A percentile compares a stretch with the other conserved stretches of the same genome.
These are phyloP conservation scores for Lomographa bimaculata DNA, from an alignment of 2,888 invertebrate genomes.

Conservation along the genomic window DNA sequence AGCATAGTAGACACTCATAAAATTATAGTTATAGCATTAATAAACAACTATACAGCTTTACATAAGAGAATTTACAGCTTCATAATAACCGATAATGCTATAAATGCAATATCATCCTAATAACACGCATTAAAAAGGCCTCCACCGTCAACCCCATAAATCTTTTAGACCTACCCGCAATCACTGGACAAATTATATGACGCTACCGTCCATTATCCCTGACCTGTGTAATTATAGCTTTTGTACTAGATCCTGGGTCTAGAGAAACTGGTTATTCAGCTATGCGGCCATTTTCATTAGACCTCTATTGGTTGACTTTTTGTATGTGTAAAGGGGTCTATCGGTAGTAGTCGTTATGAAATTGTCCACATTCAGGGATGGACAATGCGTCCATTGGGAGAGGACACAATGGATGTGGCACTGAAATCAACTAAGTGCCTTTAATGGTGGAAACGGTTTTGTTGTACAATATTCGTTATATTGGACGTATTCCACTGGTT, in stretches of 20 bases:
- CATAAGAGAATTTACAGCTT: no score
- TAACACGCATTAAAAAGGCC: conserved; percentile 28
- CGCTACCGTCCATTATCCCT: conserved; percentile 15
- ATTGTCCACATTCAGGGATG: conserved; percentile 46
- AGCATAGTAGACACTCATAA: no score
- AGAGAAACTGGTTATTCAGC: conserved; percentile 5
- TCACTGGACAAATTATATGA: conserved; percentile 52
- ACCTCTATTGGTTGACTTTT: conserved; percentile 18
- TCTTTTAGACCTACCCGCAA: conserved; percentile 49
- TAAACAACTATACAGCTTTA: no score
- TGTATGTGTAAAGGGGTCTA: conserved; percentile 25
- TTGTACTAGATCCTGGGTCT: conserved; percentile 3
- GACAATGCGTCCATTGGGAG: conserved; percentile 50
- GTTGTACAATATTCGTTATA: conserved; percentile 2
- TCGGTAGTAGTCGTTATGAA: conserved; percentile 34
- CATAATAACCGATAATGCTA: no score
- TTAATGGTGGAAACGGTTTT: conserved; percentile 27
- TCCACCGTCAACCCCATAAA: conserved; percentile 40
- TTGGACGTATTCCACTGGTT: no score
- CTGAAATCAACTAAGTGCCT: conserved; percentile 42
- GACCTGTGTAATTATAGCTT: not conserved
- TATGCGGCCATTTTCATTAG: conserved; percentile 25
- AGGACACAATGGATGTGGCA: conserved; percentile 41
- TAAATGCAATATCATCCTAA: conserved; percentile 36
- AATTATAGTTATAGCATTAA: no score